Evolutionary conservation across 2,888 invertebrate genomes (phyloP).

Genomic region (Callosobruchus maculatus): DNA sequence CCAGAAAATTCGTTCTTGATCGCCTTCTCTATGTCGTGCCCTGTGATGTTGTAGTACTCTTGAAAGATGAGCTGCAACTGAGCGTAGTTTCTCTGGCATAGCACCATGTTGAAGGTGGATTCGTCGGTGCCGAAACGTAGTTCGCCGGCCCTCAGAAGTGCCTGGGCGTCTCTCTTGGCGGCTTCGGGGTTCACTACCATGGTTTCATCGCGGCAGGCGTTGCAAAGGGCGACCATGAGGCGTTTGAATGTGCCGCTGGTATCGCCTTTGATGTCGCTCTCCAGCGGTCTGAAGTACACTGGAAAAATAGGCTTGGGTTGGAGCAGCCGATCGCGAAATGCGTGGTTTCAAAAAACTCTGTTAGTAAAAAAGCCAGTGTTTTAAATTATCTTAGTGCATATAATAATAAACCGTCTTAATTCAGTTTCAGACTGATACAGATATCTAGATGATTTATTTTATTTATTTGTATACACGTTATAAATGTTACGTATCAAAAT

Average conservation of each 20-base stretch:
- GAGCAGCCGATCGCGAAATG: not conserved
- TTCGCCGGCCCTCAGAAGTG: slow-evolving; percentile 70
- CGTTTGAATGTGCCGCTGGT: slow-evolving; percentile 91
- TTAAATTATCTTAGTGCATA: too few relatives aligned
- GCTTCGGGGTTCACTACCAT: slow-evolving; percentile 65
- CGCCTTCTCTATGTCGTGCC: slow-evolving; percentile 75
- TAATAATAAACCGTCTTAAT: too few relatives aligned
- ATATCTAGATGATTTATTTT: too few relatives aligned
- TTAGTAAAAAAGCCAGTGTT: not conserved
- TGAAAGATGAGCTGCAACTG: slow-evolving; percentile 55
- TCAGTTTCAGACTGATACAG: too few relatives aligned
- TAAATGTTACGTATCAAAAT: too few relatives aligned
- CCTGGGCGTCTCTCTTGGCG: slow-evolving; percentile 80
- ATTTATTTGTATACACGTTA: too few relatives aligned
- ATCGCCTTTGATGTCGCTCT: slow-evolving; percentile 71
- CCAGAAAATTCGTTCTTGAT: slow-evolving; percentile 83
- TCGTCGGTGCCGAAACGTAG: slow-evolving; percentile 77
- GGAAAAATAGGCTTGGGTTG: slow-evolving; percentile 13
- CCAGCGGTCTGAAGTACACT: slow-evolving; percentile 30
- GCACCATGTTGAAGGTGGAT: slow-evolving; percentile 77
- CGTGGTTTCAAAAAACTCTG: not conserved
- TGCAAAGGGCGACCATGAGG: slow-evolving; percentile 79
- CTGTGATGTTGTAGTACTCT: slow-evolving; percentile 28
- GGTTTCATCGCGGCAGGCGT: slow-evolving; percentile 78
- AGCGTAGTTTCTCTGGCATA: slow-evolving; percentile 73